Conservation (phyloP, 2,797 vertebrate species). For the Triplophysa yarkandensis region DNA sequence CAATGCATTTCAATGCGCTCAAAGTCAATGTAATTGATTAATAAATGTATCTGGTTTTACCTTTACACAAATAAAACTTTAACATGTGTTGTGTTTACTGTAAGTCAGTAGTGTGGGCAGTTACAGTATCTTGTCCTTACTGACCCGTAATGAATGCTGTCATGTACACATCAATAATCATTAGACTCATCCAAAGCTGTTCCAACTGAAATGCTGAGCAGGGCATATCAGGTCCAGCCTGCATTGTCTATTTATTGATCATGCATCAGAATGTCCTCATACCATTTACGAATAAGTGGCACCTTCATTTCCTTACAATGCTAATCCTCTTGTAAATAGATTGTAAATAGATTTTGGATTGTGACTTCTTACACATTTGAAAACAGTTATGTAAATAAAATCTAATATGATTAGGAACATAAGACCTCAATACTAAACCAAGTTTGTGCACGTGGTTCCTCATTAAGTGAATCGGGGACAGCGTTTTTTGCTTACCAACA, state of each 20-base stretch:
- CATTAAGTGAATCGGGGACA: too few species aligned
- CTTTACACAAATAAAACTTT: not conserved
- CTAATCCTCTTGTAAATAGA: slow-evolving; percentile 2
- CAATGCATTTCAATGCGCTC: too few species aligned
- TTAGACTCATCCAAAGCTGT: slow-evolving; percentile 24
- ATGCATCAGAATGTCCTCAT: not conserved
- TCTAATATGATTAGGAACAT: too few species aligned
- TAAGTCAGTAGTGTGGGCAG: not conserved
- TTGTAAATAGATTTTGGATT: not conserved
- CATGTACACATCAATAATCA: slow-evolving; percentile 15
- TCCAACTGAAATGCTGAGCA: slow-evolving; percentile 20
- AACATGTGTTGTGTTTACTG: not conserved
- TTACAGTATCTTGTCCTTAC: not conserved
- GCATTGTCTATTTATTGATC: slow-evolving; percentile 35
- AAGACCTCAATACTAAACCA: too few species aligned
- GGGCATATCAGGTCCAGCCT: slow-evolving; percentile 11
- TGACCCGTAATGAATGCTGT: slow-evolving; percentile 10
- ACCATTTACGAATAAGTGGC: not conserved
- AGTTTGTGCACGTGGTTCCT: too few species aligned
- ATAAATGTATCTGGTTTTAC: not conserved
- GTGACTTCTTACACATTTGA: not conserved
- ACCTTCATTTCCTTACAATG: not conserved
- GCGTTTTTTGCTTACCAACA: too few species aligned
- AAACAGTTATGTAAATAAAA: too few species aligned
- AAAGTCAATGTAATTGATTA: too few species aligned